phyloP scores from a whole-genome alignment of 2,113 vertebrate species.

The Sardina pilchardus region DNA sequence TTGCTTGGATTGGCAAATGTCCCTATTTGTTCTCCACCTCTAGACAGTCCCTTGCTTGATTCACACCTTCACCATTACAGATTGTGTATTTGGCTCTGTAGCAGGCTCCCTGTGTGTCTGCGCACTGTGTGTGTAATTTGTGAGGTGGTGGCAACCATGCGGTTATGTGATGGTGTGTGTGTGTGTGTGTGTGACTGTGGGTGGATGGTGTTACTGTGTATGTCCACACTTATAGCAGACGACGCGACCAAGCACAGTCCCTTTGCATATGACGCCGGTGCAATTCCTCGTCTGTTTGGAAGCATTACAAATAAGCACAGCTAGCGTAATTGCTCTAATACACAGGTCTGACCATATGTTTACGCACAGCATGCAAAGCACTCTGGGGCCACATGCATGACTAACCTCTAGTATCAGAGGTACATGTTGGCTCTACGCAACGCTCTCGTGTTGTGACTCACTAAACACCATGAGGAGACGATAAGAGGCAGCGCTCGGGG shows the following conservation, averaged over 20 bases:
- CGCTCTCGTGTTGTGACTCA: neutral
- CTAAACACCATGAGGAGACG: neutral
- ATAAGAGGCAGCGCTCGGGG: neutral
- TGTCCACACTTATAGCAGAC: neutral
- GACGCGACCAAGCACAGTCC: neutral
- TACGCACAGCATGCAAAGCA: constrained; percentile 1
- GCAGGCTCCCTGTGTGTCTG: constrained; percentile 1
- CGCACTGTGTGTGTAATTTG: neutral
- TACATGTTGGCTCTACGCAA: neutral
- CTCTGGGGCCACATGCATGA: neutral
- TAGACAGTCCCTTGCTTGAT: neutral
- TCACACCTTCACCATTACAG: constrained; percentile 6
- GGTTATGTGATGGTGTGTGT: neutral
- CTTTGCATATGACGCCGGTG: neutral
- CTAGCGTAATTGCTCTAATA: constrained; percentile 6
- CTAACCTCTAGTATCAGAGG: neutral
- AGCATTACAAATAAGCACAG: constrained; percentile 3
- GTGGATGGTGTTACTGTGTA: neutral
- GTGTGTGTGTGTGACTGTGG: neutral
- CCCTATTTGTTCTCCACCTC: neutral
- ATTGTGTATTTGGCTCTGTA: neutral
- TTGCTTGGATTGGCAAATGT: neutral
- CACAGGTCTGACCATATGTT: neutral
- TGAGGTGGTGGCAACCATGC: neutral
- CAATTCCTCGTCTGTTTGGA: neutral